These are phyloP conservation scores for Trypoxylon attenuatum DNA, from an alignment of 2,888 invertebrate species.

Conservation along the genomic window DNA sequence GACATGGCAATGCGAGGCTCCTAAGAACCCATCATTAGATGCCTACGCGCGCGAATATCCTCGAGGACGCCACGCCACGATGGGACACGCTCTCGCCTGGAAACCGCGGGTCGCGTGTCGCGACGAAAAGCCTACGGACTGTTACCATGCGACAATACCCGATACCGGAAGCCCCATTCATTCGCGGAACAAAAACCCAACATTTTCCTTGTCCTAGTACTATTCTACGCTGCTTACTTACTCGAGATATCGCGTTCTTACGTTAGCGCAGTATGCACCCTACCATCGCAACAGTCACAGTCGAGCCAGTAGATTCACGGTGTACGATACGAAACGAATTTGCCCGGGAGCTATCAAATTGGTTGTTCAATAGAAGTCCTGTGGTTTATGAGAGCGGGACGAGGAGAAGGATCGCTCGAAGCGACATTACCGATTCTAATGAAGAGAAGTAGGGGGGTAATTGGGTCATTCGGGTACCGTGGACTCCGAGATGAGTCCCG, in stretches of 20 bases:
- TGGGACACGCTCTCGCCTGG: constrained; percentile 18
- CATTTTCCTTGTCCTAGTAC: too few species aligned
- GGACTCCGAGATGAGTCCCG: constrained; percentile 14
- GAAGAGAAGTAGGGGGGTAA: constrained; percentile 13
- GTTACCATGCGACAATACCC: constrained; percentile 26
- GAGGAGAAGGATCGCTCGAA: constrained; percentile 1
- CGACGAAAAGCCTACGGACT: constrained; percentile 38
- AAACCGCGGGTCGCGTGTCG: constrained; percentile 33
- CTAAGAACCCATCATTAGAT: constrained; percentile 68
- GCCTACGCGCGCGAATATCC: constrained; percentile 59
- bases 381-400: too few species aligned
- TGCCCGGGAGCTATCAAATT: too few species aligned
- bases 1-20: constrained; percentile 43
- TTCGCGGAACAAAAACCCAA: too few species aligned
- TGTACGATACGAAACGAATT: too few species aligned
- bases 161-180: constrained; percentile 37
- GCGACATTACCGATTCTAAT: constrained; percentile 6
- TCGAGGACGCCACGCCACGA: constrained; percentile 32
- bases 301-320: too few species aligned
- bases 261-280: too few species aligned
- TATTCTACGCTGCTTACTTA: too few species aligned
- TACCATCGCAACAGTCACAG: too few species aligned
- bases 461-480: constrained; percentile 16
- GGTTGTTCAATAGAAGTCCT: too few species aligned
- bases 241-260: too few species aligned